Base-by-base conservation (phyloP, 2,797 vertebrate genomes). In the Orestias chungarensis region DNA sequence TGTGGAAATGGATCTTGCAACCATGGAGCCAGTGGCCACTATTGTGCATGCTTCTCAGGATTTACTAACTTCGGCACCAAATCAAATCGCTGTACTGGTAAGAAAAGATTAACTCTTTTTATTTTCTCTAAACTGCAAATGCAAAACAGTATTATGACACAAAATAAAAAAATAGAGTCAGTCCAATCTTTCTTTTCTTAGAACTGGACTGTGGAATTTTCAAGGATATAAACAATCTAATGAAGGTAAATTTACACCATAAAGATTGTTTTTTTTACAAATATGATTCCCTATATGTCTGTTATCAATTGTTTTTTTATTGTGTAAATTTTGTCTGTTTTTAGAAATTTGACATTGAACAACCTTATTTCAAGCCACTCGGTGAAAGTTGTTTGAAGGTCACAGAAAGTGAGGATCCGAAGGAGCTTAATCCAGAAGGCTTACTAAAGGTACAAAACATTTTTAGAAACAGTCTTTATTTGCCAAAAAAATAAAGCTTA, bases 1-100 rank as follows among this genome's bases (percentile, higher is more conserved):
- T 94, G 94, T 38, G 91, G 91, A 84, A 86, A 87, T 82, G 91
- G 91, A 82, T 85, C 71, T 68, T 93, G 92, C 72, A 71, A 79
- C 62, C 71, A 0, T 12, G 74, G 40, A 66, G 40, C 35, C 64
- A 23, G 46, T 0, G 77, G 90, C n/a, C 70, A 89, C 79, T 68
- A 79, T 64, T 94, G 93, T 78, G 40, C 46, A 7, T 94, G 94
- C 61, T 69, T 85, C 0, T 0, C 35, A 15, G 91, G 93, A 44
- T 94, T 84, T 79, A 93, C 88, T 42, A 91, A 94, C 89, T 92
- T 91, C 43, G 82, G 80, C 70, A 73, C 73, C 40, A 76, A 79
- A 1, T 33, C 6, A 35, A 74, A 64, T 29, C 82, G 86, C 3
- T 94, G 92, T 80, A 84, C 79, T 29, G 87, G 93, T 94, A 73